These are phyloP conservation scores for Drosophila niveifrons DNA, from an alignment of 2,888 invertebrate species.

Conservation along the genomic window DNA sequence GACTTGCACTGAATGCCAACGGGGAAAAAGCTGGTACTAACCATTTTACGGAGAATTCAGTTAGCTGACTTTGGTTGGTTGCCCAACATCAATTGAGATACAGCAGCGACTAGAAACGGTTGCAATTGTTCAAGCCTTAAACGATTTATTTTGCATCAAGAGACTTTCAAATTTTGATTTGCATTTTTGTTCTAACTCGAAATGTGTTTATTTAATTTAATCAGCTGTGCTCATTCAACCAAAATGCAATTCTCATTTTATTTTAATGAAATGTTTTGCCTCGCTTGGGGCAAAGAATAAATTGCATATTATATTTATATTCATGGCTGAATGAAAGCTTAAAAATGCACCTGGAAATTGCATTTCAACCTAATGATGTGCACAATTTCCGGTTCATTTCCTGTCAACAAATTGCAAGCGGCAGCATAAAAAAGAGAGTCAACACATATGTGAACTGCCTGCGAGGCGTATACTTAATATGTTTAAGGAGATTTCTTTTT, in stretches of 20 bases:
- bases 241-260: not conserved
- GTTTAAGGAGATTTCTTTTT: not conserved
- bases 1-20: constrained; percentile 3
- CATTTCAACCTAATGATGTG: constrained; percentile 56
- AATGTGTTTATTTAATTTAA: not conserved
- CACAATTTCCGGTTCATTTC: constrained; percentile 72
- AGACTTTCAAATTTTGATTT: not conserved
- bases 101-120: not conserved
- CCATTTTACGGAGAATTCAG: constrained; percentile 6
- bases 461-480: not conserved
- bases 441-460: not conserved
- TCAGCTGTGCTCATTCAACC: not conserved
- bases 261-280: constrained; percentile 4
- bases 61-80: constrained; percentile 8
- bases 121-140: not conserved
- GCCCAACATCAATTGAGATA: not conserved
- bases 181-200: not conserved
- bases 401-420: constrained; percentile 51
- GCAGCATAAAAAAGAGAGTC: constrained; percentile 36
- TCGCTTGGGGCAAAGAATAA: not conserved
- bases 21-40: constrained; percentile 8
- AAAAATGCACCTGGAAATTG: constrained; percentile 28
- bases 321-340: constrained; percentile 1
- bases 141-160: too few species aligned
- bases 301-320: constrained; percentile 18